phyloP scores from a whole-genome alignment of 2,113 vertebrate species.

The Carettochelys insculpta region DNA sequence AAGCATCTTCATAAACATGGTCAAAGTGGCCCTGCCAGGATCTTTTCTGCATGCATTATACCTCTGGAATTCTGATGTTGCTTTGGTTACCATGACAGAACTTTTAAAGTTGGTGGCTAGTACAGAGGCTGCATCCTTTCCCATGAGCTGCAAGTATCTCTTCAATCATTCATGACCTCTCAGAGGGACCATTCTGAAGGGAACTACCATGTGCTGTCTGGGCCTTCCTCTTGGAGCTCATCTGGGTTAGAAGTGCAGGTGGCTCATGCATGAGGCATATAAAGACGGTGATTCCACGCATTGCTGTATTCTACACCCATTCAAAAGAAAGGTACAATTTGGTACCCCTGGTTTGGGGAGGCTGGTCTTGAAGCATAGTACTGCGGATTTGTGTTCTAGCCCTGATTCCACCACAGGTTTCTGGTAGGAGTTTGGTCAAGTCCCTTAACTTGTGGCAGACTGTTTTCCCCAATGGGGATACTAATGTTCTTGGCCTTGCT shows the following conservation, averaged over 20 bases:
- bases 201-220: background rate
- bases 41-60: background rate
- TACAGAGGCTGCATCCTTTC: background rate
- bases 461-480: background rate
- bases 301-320: background rate
- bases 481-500: background rate
- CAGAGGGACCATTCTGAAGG: background rate
- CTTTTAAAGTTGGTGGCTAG: background rate
- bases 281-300: rapidly evolving
- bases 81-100: background rate
- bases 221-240: background rate
- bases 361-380: background rate
- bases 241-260: background rate
- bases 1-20: background rate
- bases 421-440: background rate
- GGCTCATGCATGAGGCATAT: background rate
- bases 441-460: background rate
- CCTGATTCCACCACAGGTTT: background rate
- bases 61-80: background rate
- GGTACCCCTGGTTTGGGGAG: rapidly evolving
- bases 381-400: background rate
- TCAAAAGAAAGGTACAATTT: background rate
- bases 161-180: rapidly evolving
- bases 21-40: background rate
- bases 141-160: background rate